A percentile compares a stretch with the other conserved stretches of the same genome.
These are phyloP conservation scores for Vidua macroura DNA, from an alignment of 2,113 vertebrate species.

Conservation along the genomic window DNA sequence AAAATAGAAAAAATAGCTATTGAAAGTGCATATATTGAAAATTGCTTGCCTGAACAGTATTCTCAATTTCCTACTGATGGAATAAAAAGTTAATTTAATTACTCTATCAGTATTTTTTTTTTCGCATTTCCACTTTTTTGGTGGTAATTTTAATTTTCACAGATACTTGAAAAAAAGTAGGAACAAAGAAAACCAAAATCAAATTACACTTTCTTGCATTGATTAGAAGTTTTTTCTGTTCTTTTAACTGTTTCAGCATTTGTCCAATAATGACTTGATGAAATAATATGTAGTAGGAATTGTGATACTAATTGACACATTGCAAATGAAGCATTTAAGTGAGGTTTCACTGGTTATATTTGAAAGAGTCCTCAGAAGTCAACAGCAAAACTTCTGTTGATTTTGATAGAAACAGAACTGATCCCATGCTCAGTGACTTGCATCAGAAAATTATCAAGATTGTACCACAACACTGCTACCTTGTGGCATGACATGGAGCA, in stretches of 20 bases:
- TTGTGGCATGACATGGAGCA: constrained; percentile 36
- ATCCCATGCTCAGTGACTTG: not conserved
- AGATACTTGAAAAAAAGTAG: not conserved
- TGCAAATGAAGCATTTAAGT: not conserved
- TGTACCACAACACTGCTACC: constrained; percentile 61
- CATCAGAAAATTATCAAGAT: constrained; percentile 22
- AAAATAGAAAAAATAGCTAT: not conserved
- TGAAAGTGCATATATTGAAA: not conserved
- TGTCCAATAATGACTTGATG: not conserved
- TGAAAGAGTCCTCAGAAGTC: not conserved
- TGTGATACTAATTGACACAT: not conserved
- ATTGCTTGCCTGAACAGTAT: not conserved
- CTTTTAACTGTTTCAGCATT: not conserved
- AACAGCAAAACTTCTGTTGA: not conserved
- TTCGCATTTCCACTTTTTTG: not conserved
- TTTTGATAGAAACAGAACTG: not conserved
- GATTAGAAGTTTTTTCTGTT: not conserved
- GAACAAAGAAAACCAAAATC: not conserved
- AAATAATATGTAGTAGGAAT: not conserved
- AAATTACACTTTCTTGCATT: not conserved
- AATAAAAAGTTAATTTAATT: not conserved
- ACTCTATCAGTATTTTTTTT: not conserved
- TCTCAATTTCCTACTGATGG: not conserved
- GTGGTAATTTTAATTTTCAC: not conserved
- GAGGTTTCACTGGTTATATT: not conserved